Evolutionary conservation across 53 echinoderm and acorn worm genomes (phyloP), one percentile per base, ranked within the genome.

Genomic region (Apostichopus leukothele): DNA sequence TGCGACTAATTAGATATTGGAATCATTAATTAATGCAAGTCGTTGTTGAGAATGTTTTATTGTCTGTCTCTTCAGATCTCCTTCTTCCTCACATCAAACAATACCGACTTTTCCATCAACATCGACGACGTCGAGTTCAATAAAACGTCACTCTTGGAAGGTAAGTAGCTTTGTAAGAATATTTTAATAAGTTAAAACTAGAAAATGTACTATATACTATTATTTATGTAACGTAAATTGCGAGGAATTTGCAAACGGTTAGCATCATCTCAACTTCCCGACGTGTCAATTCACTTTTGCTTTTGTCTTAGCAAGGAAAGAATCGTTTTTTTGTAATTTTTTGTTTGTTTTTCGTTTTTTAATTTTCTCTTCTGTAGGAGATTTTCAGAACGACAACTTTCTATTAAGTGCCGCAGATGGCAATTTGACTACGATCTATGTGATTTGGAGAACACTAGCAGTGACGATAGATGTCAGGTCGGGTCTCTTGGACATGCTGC

Each of bases 401-500:
- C 3, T 81, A 11, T 3, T 81, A 59, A 54, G 81, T 59, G 81
- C 81, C 0, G 81, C n/a, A 21, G 23, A 54, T 54, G 81, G 54
- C 25, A 59, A 81, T 23, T 21, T 81, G 81, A 81, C 81, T 1
- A 54, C 21, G 10, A 81, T 81, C 54, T n/a, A 52, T 54, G 81
- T 81, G 12, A 59, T 59, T n/a, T 81, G 22, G 22, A 7, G 19
- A 6, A 59, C 54, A 12, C 19, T 81, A 18, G 59, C 19, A 21
- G 81, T 25, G 7, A 25, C 51, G 1, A 9, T 81, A 9, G 55
- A 81, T 6, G 20, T 81, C 20, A 21, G 55, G 10, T 54, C 84
- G 16, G 93, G 93, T 12, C 66, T 96, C 11, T 78, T 96, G 26
- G 97, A 96, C 57, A 90, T 96, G 59, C 86, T 95, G 7, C 88